Evolutionary conservation across 2,113 vertebrate genomes (phyloP), one percentile per base, ranked within the genome.

Genomic region (Chionis minor): DNA sequence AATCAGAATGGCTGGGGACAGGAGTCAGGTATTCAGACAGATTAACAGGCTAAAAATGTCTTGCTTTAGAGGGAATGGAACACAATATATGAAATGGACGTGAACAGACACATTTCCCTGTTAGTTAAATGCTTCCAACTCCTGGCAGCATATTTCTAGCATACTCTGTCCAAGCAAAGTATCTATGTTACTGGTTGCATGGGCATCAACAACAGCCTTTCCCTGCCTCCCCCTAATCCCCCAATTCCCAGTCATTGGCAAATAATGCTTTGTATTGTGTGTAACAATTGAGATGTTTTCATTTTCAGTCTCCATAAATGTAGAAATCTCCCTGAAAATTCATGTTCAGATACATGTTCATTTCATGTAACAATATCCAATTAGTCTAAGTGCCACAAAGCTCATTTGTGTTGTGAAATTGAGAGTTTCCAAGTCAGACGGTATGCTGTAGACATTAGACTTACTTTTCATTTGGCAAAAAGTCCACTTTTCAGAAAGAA

Each of bases 111-210:
- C 12, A 22, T 88, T 85, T 88, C 11, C 28, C 7, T 85, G 6
- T 44, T 54, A 67, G 20, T 82, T 74, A 82, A 55, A 45, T 51
- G 14, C 8, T 79, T 86, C 27, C 8, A 71, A 3, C 20, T 82
- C 42, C 20, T 26, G 85, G 66, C 55, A 44, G 18, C 26, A 13
- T 58, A 18, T 82, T 66, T 45, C 56, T 86, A 67, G 35, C 5
- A 19, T 4, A 47, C 4, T 30, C 18, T 67, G 23, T 40, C 26
- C 23, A 62, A 35, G 27, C 10, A 49, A 72, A 80, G 75, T 28
- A 0, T 65, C 26, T 87, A 11, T 51, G 19, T 42, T 35, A 72
- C 5, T 0, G 0, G n/a, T 4, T 72, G 8, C 10, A 61, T 2
- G 3, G 35, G 6, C 26, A 88, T 30, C 33, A 90, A 38, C 9